These are phyloP conservation scores for Dryadula phaetusa DNA, from an alignment of 2,888 invertebrate species.

Conservation along the genomic window DNA sequence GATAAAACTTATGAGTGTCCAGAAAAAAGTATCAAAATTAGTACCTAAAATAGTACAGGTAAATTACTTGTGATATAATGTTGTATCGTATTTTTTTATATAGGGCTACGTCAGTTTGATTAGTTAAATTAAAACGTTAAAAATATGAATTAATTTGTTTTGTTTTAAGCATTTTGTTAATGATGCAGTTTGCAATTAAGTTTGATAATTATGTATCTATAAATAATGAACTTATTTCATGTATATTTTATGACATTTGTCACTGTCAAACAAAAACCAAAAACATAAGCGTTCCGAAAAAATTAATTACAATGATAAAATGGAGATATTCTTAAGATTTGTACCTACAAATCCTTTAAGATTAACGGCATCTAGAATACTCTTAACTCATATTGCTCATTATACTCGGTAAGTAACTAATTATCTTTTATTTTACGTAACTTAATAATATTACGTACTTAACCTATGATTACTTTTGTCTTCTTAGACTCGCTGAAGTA, in stretches of 20 bases:
- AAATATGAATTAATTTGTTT: no score
- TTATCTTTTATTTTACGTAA: conserved; percentile 31
- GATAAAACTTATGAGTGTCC: no score
- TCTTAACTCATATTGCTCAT: conserved; percentile 74
- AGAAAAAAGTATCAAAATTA: no score
- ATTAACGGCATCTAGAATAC: conserved; percentile 68
- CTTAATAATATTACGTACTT: conserved; percentile 60
- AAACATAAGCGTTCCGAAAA: conserved; percentile 56
- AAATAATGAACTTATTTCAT: not conserved
- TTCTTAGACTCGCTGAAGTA: conserved; percentile 94
- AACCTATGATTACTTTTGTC: conserved; percentile 59
- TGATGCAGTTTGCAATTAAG: not conserved
- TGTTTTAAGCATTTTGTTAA: not conserved
- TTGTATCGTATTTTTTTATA: no score
- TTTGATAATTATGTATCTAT: not conserved
- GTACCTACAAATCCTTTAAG: conserved; percentile 68
- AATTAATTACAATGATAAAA: conserved; percentile 75
- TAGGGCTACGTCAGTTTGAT: no score
- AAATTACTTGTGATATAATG: no score
- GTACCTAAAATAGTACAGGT: no score
- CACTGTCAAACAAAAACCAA: conserved; percentile 68
- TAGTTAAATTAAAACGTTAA: no score
- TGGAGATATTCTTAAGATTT: conserved; percentile 81
- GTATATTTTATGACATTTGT: conserved; percentile 8
- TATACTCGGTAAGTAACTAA: conserved; percentile 70